These are phyloP conservation scores for Indri indri DNA, from an alignment of 2,113 vertebrate species.

Conservation along the genomic window DNA sequence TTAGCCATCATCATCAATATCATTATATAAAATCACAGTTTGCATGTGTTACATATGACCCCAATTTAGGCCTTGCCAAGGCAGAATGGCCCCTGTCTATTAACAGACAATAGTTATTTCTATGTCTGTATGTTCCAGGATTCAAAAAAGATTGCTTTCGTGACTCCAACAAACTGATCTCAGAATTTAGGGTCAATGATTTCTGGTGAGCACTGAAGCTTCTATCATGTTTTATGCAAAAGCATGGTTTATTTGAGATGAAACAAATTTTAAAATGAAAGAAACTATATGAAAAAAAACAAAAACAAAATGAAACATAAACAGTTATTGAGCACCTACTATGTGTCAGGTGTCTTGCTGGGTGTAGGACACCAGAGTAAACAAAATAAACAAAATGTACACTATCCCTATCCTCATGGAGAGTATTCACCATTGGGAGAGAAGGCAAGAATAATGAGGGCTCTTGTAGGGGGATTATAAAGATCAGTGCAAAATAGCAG, in stretches of 20 bases:
- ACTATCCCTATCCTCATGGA: background rate
- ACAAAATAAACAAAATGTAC: background rate
- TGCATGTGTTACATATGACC: background rate
- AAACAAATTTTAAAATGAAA: background rate
- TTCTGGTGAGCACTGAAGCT: background rate
- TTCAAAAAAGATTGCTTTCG: constrained; percentile 24
- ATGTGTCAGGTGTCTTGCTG: background rate
- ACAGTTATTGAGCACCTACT: background rate
- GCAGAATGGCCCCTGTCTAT: background rate
- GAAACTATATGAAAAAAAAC: background rate
- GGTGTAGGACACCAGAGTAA: background rate
- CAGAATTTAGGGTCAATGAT: background rate
- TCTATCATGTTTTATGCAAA: background rate
- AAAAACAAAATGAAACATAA: background rate
- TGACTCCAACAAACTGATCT: background rate
- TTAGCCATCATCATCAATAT: background rate
- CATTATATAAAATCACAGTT: constrained; percentile 1
- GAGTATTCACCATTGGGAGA: background rate
- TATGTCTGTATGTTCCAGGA: background rate
- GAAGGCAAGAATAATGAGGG: background rate
- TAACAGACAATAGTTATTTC: background rate
- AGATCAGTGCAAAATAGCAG: background rate
- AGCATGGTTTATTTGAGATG: background rate
- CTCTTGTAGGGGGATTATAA: background rate
- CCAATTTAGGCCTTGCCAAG: background rate